Conservation (phyloP, 2,113 vertebrate species). For the Ophthalmolycus amberensis region DNA sequence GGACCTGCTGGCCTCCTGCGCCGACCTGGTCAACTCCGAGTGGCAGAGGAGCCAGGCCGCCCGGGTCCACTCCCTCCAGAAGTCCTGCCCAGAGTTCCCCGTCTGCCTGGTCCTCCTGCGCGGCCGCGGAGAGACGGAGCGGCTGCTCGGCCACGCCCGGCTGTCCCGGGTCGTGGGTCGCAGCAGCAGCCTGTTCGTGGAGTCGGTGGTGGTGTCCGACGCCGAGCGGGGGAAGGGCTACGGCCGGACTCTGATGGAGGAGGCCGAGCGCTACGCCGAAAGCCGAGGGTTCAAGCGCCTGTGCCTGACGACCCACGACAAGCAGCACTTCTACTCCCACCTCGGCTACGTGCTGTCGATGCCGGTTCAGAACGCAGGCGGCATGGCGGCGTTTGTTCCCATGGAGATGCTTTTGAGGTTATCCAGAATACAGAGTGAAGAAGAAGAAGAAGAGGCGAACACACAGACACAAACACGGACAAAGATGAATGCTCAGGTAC, state of each 20-base stretch:
- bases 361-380: conserved; percentile 89
- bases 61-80: conserved; percentile 88
- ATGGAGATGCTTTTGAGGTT: conserved; percentile 84
- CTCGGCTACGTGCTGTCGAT: conserved; percentile 87
- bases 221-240: conserved; percentile 89
- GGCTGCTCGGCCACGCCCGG: conserved; percentile 90
- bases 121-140: conserved; percentile 23
- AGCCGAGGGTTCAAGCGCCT: conserved; percentile 84
- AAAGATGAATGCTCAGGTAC: neutral
- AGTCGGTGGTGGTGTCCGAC: conserved; percentile 91
- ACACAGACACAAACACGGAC: neutral
- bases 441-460: conserved; percentile 1
- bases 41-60: conserved; percentile 91
- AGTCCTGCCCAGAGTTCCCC: conserved; percentile 90
- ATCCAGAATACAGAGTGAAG: conserved; percentile 56
- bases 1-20: conserved; percentile 90
- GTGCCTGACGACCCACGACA: conserved; percentile 93
- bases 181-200: conserved; percentile 87
- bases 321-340: conserved; percentile 93
- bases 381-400: conserved; percentile 83
- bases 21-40: conserved; percentile 90
- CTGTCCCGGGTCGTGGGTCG: conserved; percentile 87
- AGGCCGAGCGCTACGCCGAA: conserved; percentile 86
- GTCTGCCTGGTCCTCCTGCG: conserved; percentile 88
- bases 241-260: conserved; percentile 91